These are phyloP conservation scores for Pogonocichla stellata DNA, from an alignment of 2,113 vertebrate genomes.

Conservation along the genomic window DNA sequence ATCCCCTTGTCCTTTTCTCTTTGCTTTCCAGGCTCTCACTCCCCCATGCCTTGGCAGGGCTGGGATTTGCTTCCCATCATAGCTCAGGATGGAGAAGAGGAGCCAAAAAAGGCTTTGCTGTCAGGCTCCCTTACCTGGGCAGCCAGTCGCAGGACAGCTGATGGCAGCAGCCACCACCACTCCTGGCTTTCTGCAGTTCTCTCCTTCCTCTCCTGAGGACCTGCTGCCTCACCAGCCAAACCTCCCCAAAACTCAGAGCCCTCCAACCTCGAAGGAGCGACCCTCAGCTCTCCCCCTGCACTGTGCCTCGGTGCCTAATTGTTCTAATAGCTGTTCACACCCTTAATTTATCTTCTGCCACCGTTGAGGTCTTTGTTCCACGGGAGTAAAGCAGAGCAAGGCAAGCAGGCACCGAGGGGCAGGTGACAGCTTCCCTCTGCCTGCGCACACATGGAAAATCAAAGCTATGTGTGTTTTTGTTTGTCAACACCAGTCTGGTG, in stretches of 20 bases:
- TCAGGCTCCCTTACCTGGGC: not conserved
- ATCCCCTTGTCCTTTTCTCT: not conserved
- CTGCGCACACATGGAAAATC: not conserved
- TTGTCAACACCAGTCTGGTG: not conserved
- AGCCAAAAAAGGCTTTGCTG: not conserved
- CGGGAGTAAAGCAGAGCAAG: not conserved
- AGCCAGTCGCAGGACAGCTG: not conserved
- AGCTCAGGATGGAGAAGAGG: not conserved
- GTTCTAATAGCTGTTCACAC: not conserved
- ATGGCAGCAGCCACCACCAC: not conserved
- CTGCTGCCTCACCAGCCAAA: not conserved
- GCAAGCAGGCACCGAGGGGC: not conserved
- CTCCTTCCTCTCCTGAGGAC: not conserved
- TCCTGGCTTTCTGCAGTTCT: not conserved
- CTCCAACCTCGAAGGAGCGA: accelerated
- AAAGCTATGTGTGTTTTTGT: not conserved
- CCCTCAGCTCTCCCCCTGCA: not conserved
- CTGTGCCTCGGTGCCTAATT: not conserved
- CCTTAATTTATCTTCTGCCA: not conserved
- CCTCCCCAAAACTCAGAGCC: not conserved
- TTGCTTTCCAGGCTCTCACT: not conserved
- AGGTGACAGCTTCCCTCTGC: not conserved
- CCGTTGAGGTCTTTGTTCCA: not conserved
- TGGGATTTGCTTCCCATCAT: not conserved
- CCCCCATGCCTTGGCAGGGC: not conserved